These are phyloP conservation scores for Drosophila koepferae DNA, from an alignment of 2,888 invertebrate genomes.

Conservation along the genomic window DNA sequence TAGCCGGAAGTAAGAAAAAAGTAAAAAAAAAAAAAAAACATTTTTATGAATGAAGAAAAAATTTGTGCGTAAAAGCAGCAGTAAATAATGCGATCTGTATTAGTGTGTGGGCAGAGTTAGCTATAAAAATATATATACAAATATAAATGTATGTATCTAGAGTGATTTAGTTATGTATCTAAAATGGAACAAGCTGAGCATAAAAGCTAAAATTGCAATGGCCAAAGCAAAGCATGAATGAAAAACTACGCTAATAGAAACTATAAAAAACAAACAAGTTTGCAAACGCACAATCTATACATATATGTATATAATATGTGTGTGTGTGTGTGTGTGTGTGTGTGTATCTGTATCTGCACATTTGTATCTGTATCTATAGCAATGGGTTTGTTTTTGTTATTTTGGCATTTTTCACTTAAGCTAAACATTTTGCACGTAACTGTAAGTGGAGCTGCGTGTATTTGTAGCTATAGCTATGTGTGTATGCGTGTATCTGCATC, in stretches of 20 bases:
- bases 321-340: background rate
- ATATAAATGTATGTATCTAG: background rate
- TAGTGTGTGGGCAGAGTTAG: constrained; percentile 34
- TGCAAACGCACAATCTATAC: constrained; percentile 15
- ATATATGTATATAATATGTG: too few relatives aligned
- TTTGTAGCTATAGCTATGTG: constrained; percentile 20
- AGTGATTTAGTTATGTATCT: constrained; percentile 49
- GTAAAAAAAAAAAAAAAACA: constrained; percentile 13
- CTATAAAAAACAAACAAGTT: constrained; percentile 44
- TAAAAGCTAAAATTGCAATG: constrained; percentile 48
- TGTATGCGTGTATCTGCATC: too few relatives aligned
- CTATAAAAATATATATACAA: constrained; percentile 12
- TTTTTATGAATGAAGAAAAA: constrained; percentile 33
- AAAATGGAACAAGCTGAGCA: constrained; percentile 75
- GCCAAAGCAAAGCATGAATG: constrained; percentile 60
- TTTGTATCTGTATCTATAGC: background rate
- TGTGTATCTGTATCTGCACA: constrained; percentile 13
- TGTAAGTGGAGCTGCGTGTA: constrained; percentile 58
- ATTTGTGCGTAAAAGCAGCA: constrained; percentile 5
- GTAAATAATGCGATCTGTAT: constrained; percentile 17
- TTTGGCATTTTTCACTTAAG: constrained; percentile 55
- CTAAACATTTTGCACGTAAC: constrained; percentile 59
- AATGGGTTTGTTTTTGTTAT: background rate
- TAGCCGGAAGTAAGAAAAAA: constrained; percentile 46
- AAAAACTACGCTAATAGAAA: constrained; percentile 61